Conservation (phyloP, 2,113 vertebrate genomes). For the Lycocorax pyrrhopterus region DNA sequence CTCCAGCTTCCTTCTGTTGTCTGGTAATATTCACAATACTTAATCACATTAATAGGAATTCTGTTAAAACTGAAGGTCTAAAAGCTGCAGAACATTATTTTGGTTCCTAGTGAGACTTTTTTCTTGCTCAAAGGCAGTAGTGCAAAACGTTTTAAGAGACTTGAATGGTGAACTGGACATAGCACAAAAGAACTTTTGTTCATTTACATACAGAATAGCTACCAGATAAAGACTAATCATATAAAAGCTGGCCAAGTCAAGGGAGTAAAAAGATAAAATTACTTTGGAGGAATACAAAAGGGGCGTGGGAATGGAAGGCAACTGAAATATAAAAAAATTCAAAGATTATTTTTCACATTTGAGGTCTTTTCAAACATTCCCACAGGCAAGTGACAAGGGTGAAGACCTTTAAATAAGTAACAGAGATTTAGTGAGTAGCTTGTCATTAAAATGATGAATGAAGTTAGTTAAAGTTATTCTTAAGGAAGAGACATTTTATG, state of each 20-base stretch:
- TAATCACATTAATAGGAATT: not conserved
- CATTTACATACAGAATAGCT: not conserved
- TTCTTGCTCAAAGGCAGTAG: not conserved
- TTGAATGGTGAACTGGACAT: not conserved
- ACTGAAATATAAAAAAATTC: not conserved
- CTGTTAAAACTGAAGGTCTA: not conserved
- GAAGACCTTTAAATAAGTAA: slow-evolving; percentile 33
- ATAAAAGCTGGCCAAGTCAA: not conserved
- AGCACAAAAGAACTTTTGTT: not conserved
- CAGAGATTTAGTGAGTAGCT: not conserved
- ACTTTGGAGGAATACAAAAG: not conserved
- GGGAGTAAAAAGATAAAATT: not conserved
- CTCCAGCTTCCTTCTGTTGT: not conserved
- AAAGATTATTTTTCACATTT: not conserved
- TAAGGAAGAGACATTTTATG: not conserved
- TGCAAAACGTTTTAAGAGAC: not conserved
- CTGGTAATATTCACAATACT: not conserved
- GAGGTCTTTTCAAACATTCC: not conserved
- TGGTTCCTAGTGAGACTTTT: not conserved
- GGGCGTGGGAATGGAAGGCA: not conserved
- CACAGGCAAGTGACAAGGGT: not conserved
- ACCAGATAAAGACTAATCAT: not conserved
- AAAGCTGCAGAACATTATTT: not conserved
- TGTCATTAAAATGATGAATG: slow-evolving; percentile 12
- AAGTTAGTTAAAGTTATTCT: slow-evolving; percentile 29